Evolutionary conservation across 2,113 vertebrate species (phyloP), one percentile per base, ranked within the genome.

Genomic region (Craseonycteris thonglongyai): DNA sequence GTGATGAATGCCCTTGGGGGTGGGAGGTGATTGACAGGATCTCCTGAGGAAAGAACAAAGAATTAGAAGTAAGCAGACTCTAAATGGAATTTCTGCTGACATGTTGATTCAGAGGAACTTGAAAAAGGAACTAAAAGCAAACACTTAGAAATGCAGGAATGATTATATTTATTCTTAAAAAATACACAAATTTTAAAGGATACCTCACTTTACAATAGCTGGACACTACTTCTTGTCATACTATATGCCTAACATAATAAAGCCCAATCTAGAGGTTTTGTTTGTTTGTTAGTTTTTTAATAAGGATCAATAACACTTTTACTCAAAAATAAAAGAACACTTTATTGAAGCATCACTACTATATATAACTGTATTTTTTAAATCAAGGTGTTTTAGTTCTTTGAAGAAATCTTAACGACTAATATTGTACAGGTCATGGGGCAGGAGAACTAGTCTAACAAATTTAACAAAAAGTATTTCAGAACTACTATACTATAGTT

Each of bases 391-490:
- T 8, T 40, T 93, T 56, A 91, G 26, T 76, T 96, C 35, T 96
- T 89, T 59, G 49, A 93, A 78, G 56, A 51, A 93, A 86, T 91
- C 58, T 92, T 61, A 97, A 71, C 49, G 30, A 80, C 56, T 82
- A 90, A 83, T 81, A 85, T 19, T 82, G 12, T 75, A 86, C 45
- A 86, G 49, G 49, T 92, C 30, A 82, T 24, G 80, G 21, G 26
- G 58, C 21, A 86, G 94, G 47, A 74, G 28, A 82, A 84, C 18
- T 51, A 90, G 58, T 81, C 47, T 54, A 63, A 66, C 22, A 82
- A 87, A 96, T 91, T 95, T 78, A 90, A 93, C 91, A 95, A 95
- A 72, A 95, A 94, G 95, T 92, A 97, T 93, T 93, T 93, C 88
- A 97, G 87, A 92, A 96, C 63, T 76, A 95, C 75, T 61, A 80